These are phyloP conservation scores for Hycleus phaleratus DNA, from an alignment of 1,140 invertebrate species.

Conservation along the genomic window DNA sequence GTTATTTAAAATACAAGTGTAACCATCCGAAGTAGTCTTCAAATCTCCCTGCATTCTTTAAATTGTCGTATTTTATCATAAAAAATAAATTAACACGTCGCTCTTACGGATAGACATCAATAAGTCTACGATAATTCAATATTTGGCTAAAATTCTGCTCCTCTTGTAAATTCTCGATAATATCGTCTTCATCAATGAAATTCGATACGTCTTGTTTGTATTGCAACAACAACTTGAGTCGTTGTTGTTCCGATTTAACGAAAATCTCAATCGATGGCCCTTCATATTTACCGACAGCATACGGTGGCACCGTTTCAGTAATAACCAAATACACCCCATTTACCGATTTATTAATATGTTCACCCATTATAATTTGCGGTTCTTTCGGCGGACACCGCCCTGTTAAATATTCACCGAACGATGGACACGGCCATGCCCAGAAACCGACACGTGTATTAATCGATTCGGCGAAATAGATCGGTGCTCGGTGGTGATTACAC, in stretches of 20 bases:
- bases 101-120: no score
- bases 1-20: no score
- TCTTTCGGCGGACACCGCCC: constrained; percentile 45
- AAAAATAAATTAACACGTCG: no score
- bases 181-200: constrained; percentile 20
- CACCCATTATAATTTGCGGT: constrained; percentile 35
- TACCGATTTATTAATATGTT: constrained; percentile 20
- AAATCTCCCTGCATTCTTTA: no score
- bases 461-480: constrained; percentile 65
- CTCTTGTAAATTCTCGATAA: background rate
- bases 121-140: no score
- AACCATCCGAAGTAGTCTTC: no score
- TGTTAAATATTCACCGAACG: constrained; percentile 54
- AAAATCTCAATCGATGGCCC: constrained; percentile 30
- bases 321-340: constrained; percentile 36
- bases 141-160: no score
- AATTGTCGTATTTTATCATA: no score
- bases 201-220: constrained; percentile 19
- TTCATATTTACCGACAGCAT: constrained; percentile 31
- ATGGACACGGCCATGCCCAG: constrained; percentile 59
- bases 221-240: constrained; percentile 17
- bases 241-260: constrained; percentile 16
- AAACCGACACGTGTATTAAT: constrained; percentile 61
- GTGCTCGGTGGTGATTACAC: constrained; percentile 62
- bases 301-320: constrained; percentile 32